Percentiles rank a stretch among this genome's conserved stretches.
These are phyloP conservation scores for Trachythela sp. DNA, from an alignment of 64 coral and sea anemone genomes.

Conservation along the genomic window DNA sequence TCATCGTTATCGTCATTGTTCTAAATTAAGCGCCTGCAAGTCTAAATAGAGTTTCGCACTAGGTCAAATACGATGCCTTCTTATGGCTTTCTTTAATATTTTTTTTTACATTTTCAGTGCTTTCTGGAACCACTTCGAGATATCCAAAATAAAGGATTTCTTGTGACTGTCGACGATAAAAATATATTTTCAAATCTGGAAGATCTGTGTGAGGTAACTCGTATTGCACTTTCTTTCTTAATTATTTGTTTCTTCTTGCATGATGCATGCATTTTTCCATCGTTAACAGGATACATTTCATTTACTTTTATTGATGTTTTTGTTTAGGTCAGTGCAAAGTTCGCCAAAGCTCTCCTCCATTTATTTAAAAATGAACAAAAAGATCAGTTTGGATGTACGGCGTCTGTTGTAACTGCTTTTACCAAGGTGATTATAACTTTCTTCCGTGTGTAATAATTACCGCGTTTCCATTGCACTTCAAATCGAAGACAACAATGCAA, in stretches of 20 bases:
- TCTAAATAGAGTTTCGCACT: no score
- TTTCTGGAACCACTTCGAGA: slow-evolving; percentile 80
- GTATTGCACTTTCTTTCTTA: neutral
- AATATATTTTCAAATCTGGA: slow-evolving; percentile 18
- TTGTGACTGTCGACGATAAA: neutral
- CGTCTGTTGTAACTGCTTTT: slow-evolving; percentile 81
- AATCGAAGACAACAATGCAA: no score
- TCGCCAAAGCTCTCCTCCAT: slow-evolving; percentile 74
- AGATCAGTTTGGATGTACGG: slow-evolving; percentile 89
- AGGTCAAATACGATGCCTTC: no score
- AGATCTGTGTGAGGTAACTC: slow-evolving; percentile 12
- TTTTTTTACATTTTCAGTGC: slow-evolving; percentile 6
- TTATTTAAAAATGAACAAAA: slow-evolving; percentile 82
- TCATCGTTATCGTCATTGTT: no score
- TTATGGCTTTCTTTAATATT: neutral
- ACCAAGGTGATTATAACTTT: slow-evolving; percentile 61
- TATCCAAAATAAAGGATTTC: slow-evolving; percentile 69
- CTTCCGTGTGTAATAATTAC: no score
- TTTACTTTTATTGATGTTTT: no score
- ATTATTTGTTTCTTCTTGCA: neutral
- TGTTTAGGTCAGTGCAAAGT: slow-evolving; percentile 79
- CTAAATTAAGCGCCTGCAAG: no score
- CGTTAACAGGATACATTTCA: neutral
- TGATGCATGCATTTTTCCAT: neutral
- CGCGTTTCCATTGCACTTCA: no score